Conservation (phyloP, 2,888 invertebrate species). For the Tenthredo livida region DNA sequence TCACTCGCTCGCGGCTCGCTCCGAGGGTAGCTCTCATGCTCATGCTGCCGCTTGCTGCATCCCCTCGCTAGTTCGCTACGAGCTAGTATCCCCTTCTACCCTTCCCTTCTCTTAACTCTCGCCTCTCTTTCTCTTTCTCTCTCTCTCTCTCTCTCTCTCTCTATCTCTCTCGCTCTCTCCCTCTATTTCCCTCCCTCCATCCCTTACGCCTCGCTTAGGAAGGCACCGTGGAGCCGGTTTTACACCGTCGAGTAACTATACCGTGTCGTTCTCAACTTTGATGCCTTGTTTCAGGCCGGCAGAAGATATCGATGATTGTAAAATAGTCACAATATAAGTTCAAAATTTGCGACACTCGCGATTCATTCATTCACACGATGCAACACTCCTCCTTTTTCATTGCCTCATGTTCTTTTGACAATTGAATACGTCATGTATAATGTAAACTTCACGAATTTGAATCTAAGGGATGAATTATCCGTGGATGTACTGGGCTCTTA, state of each 20-base stretch:
- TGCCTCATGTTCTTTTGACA: too few species aligned
- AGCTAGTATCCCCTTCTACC: slow-evolving; percentile 53
- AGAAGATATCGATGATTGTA: background rate
- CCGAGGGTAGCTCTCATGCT: slow-evolving; percentile 24
- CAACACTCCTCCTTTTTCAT: too few species aligned
- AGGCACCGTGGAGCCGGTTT: slow-evolving; percentile 43
- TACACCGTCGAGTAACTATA: slow-evolving; percentile 40
- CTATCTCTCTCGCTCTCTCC: slow-evolving; percentile 48
- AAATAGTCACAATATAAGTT: background rate
- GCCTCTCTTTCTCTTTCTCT: slow-evolving; percentile 59
- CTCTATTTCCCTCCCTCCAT: slow-evolving; percentile 15
- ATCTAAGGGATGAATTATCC: background rate
- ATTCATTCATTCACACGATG: background rate
- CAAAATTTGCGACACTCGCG: background rate
- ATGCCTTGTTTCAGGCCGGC: background rate
- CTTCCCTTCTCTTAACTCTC: slow-evolving; percentile 58
- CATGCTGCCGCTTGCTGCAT: slow-evolving; percentile 37
- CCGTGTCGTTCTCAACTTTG: slow-evolving; percentile 5
- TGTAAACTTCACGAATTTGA: background rate
- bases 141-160: background rate
- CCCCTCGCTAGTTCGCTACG: slow-evolving; percentile 6
- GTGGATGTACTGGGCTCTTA: background rate
- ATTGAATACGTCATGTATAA: too few species aligned
- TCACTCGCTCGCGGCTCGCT: slow-evolving; percentile 68
- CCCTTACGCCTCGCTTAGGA: slow-evolving; percentile 48